Conservation (phyloP, 2,113 vertebrate genomes). For the Chaetops frenatus region DNA sequence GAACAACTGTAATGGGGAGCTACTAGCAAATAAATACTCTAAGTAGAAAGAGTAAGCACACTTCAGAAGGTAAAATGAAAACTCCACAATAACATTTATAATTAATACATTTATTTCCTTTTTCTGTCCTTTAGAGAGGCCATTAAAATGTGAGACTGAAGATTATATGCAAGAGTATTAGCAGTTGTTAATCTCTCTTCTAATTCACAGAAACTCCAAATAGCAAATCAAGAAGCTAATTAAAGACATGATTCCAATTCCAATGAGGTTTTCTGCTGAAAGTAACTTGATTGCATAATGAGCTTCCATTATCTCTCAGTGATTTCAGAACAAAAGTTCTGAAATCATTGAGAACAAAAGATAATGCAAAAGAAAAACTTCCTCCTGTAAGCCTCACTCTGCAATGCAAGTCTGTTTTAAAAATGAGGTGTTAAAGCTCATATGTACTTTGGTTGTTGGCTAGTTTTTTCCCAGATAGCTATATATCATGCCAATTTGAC, state of each 20-base stretch:
- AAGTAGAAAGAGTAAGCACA: not conserved
- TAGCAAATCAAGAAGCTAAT: conserved; percentile 15
- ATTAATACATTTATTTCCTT: not conserved
- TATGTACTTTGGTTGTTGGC: not conserved
- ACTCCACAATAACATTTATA: not conserved
- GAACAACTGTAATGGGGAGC: not conserved
- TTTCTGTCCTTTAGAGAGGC: not conserved
- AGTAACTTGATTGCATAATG: not conserved
- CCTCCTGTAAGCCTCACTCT: not conserved
- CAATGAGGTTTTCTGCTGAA: not conserved
- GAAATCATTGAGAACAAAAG: not conserved
- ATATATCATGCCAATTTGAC: not conserved
- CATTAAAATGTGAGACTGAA: not conserved
- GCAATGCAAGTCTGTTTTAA: not conserved
- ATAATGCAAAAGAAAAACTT: not conserved
- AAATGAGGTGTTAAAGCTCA: not conserved
- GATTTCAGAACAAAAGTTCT: conserved; percentile 16
- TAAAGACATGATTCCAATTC: not conserved
- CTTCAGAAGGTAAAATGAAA: not conserved
- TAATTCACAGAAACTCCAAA: not conserved
- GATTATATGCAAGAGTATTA: not conserved
- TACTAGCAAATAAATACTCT: not conserved
- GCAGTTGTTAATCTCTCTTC: not conserved
- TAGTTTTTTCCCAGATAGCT: not conserved
- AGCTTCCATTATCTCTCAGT: not conserved